A percentile compares a stretch with the other conserved stretches of the same genome.
These are phyloP conservation scores for Ryuthela nishihirai DNA, from an alignment of 2,888 invertebrate species.

Conservation along the genomic window DNA sequence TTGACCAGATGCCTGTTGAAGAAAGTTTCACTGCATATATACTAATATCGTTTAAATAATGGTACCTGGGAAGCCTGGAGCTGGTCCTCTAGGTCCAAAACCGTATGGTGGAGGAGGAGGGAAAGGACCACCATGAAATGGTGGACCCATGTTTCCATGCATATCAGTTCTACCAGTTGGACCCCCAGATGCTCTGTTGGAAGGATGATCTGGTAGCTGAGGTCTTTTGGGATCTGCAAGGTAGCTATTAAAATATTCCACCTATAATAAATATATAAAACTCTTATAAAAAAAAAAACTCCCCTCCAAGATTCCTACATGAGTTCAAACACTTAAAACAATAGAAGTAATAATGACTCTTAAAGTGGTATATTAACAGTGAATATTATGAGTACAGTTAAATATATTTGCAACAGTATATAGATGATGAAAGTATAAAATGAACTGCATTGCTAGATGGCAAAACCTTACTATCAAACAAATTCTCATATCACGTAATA, in stretches of 20 bases:
- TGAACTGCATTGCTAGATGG: too few species aligned
- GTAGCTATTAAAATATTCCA: conserved; percentile 97
- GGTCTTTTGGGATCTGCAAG: conserved; percentile 88
- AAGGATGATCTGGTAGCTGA: conserved; percentile 80
- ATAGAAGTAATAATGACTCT: not conserved
- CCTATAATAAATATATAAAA: conserved; percentile 49
- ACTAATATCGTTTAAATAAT: too few species aligned
- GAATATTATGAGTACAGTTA: too few species aligned
- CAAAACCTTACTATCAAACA: too few species aligned
- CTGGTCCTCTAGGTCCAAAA: conserved; percentile 35
- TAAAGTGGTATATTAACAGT: not conserved
- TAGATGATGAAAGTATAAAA: too few species aligned
- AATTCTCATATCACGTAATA: too few species aligned
- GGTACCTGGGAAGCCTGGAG: too few species aligned
- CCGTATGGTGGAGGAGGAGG: conserved; percentile 43
- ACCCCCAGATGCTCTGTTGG: conserved; percentile 54
- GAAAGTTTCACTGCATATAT: too few species aligned
- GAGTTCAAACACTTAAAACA: not conserved
- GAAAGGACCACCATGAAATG: conserved; percentile 40
- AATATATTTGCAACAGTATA: too few species aligned
- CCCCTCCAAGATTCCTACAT: too few species aligned
- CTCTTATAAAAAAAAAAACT: conserved; percentile 1
- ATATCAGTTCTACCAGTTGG: conserved; percentile 51
- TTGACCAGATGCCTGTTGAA: too few species aligned
- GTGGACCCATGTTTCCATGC: conserved; percentile 43